Percentiles rank a stretch among this genome's conserved stretches.
These are phyloP conservation scores for Meteorus colon DNA, from an alignment of 2,888 invertebrate genomes.

Conservation along the genomic window DNA sequence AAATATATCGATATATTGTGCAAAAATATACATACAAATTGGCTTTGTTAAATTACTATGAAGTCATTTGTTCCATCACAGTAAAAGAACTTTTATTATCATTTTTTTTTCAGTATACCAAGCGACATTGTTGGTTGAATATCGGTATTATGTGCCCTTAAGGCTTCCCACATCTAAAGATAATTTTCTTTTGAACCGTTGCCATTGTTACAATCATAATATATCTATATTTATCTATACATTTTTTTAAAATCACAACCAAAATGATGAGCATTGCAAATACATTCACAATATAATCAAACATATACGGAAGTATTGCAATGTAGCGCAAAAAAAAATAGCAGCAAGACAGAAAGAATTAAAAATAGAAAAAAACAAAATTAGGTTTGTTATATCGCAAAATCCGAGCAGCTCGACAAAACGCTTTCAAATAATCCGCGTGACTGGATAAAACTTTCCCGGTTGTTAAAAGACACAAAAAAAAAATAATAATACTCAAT, in stretches of 20 bases:
- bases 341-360: not conserved
- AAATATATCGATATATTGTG: not conserved
- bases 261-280: conserved; percentile 15
- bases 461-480: conserved; percentile 29
- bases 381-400: conserved; percentile 41
- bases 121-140: not conserved
- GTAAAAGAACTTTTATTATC: not conserved
- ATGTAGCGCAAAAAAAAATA: conserved; percentile 26
- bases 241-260: not conserved
- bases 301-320: conserved; percentile 3
- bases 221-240: not conserved
- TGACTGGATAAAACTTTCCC: conserved; percentile 36
- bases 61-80: not conserved
- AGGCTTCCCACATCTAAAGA: conserved; percentile 12
- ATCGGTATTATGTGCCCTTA: conserved; percentile 3
- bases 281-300: not conserved
- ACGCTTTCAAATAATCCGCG: conserved; percentile 35
- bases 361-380: conserved; percentile 25
- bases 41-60: conserved; percentile 12
- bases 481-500: conserved; percentile 22
- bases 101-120: not conserved
- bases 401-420: conserved; percentile 26
- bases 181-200: conserved; percentile 16
- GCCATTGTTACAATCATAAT: not conserved
- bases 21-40: not conserved